Evolutionary conservation across 2,113 vertebrate genomes (phyloP).

Genomic region (Apaloderma vittatum): DNA sequence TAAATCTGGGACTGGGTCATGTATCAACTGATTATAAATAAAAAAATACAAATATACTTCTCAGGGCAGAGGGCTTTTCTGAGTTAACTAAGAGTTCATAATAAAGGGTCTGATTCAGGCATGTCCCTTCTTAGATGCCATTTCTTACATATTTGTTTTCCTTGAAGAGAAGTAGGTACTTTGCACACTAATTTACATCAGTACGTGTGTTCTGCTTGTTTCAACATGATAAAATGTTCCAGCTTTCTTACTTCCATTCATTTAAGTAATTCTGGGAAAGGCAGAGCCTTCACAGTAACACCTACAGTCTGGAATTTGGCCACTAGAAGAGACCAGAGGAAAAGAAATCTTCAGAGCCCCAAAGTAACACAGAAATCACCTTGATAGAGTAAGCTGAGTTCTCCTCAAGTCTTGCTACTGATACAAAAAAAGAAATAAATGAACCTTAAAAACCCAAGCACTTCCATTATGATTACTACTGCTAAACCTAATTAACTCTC

Average conservation of each 20-base stretch:
- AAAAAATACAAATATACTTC: neutral
- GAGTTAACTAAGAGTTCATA: neutral
- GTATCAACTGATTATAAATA: neutral
- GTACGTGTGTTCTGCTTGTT: neutral
- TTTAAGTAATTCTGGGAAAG: neutral
- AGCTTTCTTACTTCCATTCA: neutral
- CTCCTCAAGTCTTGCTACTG: neutral
- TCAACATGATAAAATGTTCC: neutral
- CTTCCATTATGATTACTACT: conserved; percentile 5
- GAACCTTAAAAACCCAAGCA: neutral
- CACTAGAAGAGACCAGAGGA: neutral
- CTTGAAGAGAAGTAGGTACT: neutral
- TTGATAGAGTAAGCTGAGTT: neutral
- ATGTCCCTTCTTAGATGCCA: neutral
- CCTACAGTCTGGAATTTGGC: neutral
- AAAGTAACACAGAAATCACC: neutral
- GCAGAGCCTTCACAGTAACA: neutral
- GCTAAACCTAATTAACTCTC: conserved; percentile 44
- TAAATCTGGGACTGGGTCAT: neutral
- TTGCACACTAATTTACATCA: neutral
- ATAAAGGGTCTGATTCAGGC: neutral
- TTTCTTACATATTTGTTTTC: neutral
- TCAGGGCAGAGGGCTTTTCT: neutral
- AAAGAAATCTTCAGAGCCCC: neutral
- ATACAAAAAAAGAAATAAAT: neutral